Conservation (phyloP, 2,888 invertebrate species). For the Corythucha ciliata region DNA sequence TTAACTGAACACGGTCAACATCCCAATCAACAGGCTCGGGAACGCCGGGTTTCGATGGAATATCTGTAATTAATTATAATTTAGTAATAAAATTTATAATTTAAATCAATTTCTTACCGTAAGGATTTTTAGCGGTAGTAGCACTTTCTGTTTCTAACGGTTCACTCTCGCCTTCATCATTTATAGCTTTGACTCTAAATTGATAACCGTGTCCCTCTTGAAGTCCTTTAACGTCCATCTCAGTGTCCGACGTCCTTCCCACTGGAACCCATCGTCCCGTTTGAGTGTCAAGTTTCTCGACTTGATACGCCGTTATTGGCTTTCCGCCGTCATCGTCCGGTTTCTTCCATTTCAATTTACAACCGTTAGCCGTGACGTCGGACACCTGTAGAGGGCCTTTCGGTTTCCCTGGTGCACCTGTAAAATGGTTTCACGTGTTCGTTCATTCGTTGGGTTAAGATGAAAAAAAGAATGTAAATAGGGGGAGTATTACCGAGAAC, state of each 20-base stretch:
- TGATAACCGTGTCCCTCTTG: constrained; percentile 89
- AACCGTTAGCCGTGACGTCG: constrained; percentile 81
- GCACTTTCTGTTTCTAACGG: constrained; percentile 84
- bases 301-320: constrained; percentile 81
- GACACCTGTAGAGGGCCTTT: constrained; percentile 80
- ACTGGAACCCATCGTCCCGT: constrained; percentile 92
- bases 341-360: constrained; percentile 86
- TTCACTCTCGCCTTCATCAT: constrained; percentile 91
- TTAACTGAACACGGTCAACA: constrained; percentile 75
- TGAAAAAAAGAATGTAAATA: constrained; percentile 10
- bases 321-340: constrained; percentile 93
- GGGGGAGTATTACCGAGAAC: constrained; percentile 54
- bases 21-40: constrained; percentile 85
- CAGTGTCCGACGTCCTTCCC: constrained; percentile 75
- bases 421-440: constrained; percentile 12
- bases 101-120: constrained; percentile 47
- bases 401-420: constrained; percentile 72
- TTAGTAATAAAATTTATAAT: background rate
- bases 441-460: background rate
- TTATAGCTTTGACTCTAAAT: constrained; percentile 86
- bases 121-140: constrained; percentile 93
- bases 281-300: constrained; percentile 86
- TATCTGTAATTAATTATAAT: constrained; percentile 45
- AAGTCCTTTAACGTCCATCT: constrained; percentile 78
- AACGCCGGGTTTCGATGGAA: constrained; percentile 75